A percentile compares a stretch with the other conserved stretches of the same genome.
These are phyloP conservation scores for Marmota flaviventris DNA, from an alignment of 2,113 vertebrate species.

Conservation along the genomic window DNA sequence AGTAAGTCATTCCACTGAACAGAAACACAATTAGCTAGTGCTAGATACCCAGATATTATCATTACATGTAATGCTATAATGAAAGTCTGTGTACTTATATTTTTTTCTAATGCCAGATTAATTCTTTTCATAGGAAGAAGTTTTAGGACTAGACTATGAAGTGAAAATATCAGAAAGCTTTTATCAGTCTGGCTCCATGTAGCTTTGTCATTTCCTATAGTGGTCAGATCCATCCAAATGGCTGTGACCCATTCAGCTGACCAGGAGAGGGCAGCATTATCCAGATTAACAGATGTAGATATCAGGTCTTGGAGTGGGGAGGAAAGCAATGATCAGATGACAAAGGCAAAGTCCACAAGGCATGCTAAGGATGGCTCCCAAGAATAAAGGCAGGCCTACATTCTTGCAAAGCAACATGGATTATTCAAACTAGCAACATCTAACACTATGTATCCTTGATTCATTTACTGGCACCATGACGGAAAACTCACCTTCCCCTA, in stretches of 20 bases:
- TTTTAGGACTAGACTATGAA: conserved; percentile 25
- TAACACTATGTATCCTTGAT: conserved; percentile 17
- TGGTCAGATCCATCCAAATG: neutral
- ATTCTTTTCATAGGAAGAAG: conserved; percentile 23
- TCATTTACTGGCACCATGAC: neutral
- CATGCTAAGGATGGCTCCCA: neutral
- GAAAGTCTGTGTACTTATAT: conserved; percentile 7
- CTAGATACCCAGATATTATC: neutral
- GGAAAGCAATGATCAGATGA: neutral
- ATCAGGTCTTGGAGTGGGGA: neutral
- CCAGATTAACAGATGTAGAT: conserved; percentile 47
- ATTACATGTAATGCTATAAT: neutral
- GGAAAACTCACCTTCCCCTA: neutral
- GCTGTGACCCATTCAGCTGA: neutral
- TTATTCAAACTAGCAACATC: conserved; percentile 36
- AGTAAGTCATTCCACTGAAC: neutral
- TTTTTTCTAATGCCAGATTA: conserved; percentile 22
- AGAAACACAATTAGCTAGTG: neutral
- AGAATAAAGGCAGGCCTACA: neutral
- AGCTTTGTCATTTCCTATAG: neutral
- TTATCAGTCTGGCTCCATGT: neutral
- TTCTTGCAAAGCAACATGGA: neutral
- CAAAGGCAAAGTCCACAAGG: conserved; percentile 10
- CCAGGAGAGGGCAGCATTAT: conserved; percentile 84
- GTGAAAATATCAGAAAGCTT: neutral